Conservation (phyloP, 2,113 vertebrate species). For the Nibea coibor region DNA sequence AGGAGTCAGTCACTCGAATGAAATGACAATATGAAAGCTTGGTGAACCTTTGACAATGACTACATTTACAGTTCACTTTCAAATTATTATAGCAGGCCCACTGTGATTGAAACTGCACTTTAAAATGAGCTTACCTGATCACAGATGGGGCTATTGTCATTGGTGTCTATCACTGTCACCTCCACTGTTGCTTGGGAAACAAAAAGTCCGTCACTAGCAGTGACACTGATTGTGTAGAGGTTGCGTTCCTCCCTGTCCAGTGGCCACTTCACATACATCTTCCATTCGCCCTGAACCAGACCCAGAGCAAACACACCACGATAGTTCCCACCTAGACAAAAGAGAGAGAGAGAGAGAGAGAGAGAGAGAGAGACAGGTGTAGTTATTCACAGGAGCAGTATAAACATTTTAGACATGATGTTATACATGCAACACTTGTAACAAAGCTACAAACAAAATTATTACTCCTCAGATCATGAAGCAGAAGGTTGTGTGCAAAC, state of each 20-base stretch:
- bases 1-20: not conserved
- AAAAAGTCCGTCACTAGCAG: conserved; percentile 94
- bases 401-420: not conserved
- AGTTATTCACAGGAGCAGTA: not conserved
- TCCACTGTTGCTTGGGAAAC: conserved; percentile 91
- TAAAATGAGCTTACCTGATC: conserved; percentile 86
- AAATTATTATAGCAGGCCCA: not conserved
- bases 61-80: not conserved
- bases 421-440: not conserved
- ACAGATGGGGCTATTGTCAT: conserved; percentile 94
- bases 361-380: not conserved
- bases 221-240: conserved; percentile 92
- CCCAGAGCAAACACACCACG: conserved; percentile 93
- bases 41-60: not conserved
- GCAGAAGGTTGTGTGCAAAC: too few relatives aligned
- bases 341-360: conserved; percentile 22
- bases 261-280: conserved; percentile 94
- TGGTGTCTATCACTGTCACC: conserved; percentile 91
- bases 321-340: conserved; percentile 88
- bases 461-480: too few relatives aligned
- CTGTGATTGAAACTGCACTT: not conserved
- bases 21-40: not conserved
- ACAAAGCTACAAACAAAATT: too few relatives aligned
- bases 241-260: conserved; percentile 93
- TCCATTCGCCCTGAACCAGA: conserved; percentile 95